phyloP scores from a whole-genome alignment of 1,140 invertebrate genomes.

The Tetramorium simillimum region DNA sequence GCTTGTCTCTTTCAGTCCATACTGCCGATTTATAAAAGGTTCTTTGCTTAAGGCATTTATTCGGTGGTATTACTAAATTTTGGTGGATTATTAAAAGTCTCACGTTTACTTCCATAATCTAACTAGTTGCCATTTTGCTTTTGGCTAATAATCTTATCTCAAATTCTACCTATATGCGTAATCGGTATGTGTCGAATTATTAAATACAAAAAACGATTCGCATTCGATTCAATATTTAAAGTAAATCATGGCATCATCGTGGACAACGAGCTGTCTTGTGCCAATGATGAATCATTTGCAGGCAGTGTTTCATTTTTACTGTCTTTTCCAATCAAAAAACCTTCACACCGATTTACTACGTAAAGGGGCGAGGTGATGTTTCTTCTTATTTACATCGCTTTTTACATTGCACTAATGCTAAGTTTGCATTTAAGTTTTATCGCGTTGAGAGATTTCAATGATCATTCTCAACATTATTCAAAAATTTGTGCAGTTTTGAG shows the following conservation, averaged over 20 bases:
- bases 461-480: not conserved
- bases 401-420: conserved; percentile 19
- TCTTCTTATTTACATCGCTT: conserved; percentile 8
- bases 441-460: not conserved
- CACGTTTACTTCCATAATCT: conserved; percentile 28
- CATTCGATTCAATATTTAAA: conserved; percentile 58
- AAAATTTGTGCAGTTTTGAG: conserved; percentile 16
- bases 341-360: conserved; percentile 8
- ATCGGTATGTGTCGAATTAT: conserved; percentile 44
- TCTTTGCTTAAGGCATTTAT: conserved; percentile 65
- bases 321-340: conserved; percentile 13
- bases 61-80: conserved; percentile 51
- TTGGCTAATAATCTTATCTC: conserved; percentile 54
- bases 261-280: conserved; percentile 27
- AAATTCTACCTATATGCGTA: conserved; percentile 34
- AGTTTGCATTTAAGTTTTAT: conserved; percentile 16
- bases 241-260: conserved; percentile 10
- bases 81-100: conserved; percentile 55
- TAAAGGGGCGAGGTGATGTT: not conserved
- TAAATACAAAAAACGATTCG: conserved; percentile 64
- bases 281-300: conserved; percentile 41
- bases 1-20: not conserved
- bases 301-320: conserved; percentile 65
- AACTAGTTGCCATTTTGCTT: conserved; percentile 41
- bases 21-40: conserved; percentile 56